Conservation (phyloP, 2,797 vertebrate genomes). For the Pseudomugil tenellus region DNA sequence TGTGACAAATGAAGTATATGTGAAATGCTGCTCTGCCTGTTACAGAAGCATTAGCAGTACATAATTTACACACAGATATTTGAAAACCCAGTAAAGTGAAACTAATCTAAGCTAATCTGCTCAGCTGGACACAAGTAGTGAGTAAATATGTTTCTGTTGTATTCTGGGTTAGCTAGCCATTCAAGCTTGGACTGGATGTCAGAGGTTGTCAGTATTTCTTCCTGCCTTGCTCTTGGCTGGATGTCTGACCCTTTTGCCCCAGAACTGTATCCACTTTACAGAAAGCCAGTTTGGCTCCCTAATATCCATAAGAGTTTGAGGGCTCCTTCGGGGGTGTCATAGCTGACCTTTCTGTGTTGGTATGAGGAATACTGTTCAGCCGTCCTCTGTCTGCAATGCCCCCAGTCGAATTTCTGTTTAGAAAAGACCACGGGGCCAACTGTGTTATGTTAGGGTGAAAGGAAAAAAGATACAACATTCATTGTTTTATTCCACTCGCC, state of each 20-base stretch:
- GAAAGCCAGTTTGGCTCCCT: conserved; percentile 44
- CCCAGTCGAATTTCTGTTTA: conserved; percentile 46
- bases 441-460: conserved; percentile 44
- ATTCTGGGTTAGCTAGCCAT: conserved; percentile 24
- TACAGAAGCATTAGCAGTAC: not conserved
- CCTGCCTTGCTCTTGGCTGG: conserved; percentile 26
- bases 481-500: conserved; percentile 38
- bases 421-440: conserved; percentile 37
- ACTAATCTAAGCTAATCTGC: conserved; percentile 1
- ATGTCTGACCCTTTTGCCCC: conserved; percentile 32
- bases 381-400: conserved; percentile 53
- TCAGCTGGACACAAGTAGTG: not conserved
- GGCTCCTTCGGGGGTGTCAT: conserved; percentile 51
- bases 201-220: conserved; percentile 33
- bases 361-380: conserved; percentile 52
- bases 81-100: not conserved
- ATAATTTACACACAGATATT: not conserved
- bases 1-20: not conserved
- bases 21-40: not conserved
- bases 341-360: conserved; percentile 64
- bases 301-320: conserved; percentile 48
- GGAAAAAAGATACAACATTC: conserved; percentile 47
- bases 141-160: conserved; percentile 14
- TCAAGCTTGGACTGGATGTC: conserved; percentile 23
- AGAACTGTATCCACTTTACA: conserved; percentile 21